A percentile compares a stretch with the other conserved stretches of the same genome.
Conservation (phyloP, 2,113 vertebrate species). For the Emydura subglobosa region DNA sequence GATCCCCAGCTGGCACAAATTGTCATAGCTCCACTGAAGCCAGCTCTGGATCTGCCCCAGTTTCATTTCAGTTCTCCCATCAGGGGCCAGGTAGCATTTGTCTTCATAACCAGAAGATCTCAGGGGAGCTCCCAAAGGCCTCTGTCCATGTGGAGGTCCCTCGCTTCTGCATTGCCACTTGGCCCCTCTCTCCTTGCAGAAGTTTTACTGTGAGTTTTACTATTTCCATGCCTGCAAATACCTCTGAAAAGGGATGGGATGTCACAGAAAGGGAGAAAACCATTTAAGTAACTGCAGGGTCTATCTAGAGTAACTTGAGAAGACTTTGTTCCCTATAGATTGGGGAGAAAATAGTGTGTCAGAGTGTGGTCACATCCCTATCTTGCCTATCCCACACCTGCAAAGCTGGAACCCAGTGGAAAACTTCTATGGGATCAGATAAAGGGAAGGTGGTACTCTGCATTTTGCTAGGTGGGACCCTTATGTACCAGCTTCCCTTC, state of each 20-base stretch:
- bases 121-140: not conserved
- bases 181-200: not conserved
- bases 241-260: not conserved
- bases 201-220: not conserved
- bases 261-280: not conserved
- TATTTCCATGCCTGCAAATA: not conserved
- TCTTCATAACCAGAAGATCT: not conserved
- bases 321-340: not conserved
- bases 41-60: not conserved
- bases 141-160: not conserved
- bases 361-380: not conserved
- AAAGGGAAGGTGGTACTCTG: not conserved
- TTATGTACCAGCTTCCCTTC: not conserved
- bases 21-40: not conserved
- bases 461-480: not conserved
- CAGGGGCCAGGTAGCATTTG: not conserved
- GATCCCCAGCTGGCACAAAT: not conserved
- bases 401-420: not conserved
- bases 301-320: not conserved
- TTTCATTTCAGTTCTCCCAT: not conserved
- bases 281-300: not conserved
- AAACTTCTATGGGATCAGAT: not conserved
- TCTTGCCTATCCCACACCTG: not conserved
- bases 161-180: not conserved
- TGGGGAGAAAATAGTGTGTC: not conserved